These are phyloP conservation scores for Nannobrachium achirus DNA, from an alignment of 2,113 vertebrate genomes.

Conservation along the genomic window DNA sequence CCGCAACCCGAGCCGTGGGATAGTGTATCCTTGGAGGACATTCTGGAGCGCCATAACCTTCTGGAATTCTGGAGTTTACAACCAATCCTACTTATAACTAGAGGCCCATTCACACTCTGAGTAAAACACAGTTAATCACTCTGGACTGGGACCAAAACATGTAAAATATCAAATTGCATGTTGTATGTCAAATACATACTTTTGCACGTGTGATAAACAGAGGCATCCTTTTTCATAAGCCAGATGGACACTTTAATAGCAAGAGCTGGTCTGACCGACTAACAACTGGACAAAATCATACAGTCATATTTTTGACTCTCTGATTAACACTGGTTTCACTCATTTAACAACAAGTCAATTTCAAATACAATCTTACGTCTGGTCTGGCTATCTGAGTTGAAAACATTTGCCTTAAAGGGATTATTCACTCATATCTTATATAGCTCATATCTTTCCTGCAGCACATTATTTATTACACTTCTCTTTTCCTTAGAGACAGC, in stretches of 20 bases:
- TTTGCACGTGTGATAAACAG: not conserved
- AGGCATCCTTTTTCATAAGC: too few species aligned
- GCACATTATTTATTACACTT: too few species aligned
- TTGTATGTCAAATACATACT: not conserved
- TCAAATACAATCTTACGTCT: too few species aligned
- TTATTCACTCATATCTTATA: too few species aligned
- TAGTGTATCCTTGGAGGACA: constrained; percentile 48
- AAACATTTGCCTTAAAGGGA: too few species aligned
- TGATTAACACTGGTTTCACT: too few species aligned
- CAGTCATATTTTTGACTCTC: not conserved
- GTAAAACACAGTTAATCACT: not conserved
- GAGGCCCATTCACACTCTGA: not conserved
- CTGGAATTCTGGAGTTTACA: constrained; percentile 56
- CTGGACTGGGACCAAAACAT: not conserved
- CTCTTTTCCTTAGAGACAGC: too few species aligned
- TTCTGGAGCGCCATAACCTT: constrained; percentile 43
- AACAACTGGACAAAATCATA: not conserved
- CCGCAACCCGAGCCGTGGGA: constrained; percentile 65
- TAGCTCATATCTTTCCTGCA: too few species aligned
- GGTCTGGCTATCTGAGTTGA: too few species aligned
- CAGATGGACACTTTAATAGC: not conserved
- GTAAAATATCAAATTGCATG: not conserved
- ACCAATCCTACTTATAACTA: constrained; percentile 19
- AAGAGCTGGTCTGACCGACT: not conserved
- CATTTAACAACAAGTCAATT: too few species aligned